Evolutionary conservation across 1,140 invertebrate species (phyloP).

Genomic region (Hypsibius dujardini): DNA sequence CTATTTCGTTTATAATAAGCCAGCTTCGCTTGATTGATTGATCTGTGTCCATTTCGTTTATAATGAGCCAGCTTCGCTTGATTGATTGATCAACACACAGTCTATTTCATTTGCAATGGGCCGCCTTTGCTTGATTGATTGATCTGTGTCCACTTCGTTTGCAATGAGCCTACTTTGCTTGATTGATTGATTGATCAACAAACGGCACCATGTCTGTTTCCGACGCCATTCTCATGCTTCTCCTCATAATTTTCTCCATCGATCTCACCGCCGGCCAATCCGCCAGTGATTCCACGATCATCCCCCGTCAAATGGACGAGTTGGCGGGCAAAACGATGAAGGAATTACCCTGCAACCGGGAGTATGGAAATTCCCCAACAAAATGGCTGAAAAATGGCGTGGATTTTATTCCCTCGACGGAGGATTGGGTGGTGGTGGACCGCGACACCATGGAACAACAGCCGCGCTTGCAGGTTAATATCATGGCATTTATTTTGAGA

Average conservation of each 20-base stretch:
- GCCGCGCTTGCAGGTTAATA: not conserved
- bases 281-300: not conserved
- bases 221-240: not conserved
- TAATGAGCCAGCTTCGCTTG: too few species aligned
- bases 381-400: not conserved
- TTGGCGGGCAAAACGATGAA: not conserved
- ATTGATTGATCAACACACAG: too few species aligned
- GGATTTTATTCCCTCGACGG: not conserved
- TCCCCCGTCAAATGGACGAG: slow-evolving; percentile 3
- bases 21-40: too few species aligned
- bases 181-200: too few species aligned
- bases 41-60: too few species aligned
- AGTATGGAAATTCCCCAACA: too few species aligned
- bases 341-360: too few species aligned
- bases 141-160: not conserved
- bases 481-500: too few species aligned
- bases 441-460: not conserved
- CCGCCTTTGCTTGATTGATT: too few species aligned
- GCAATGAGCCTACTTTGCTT: not conserved
- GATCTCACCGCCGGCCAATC: not conserved
- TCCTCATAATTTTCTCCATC: not conserved
- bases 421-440: not conserved
- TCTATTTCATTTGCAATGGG: too few species aligned
- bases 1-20: too few species aligned
- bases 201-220: not conserved